Evolutionary conservation across 2,888 invertebrate species (phyloP).

Genomic region (Caenorhabditis zanzibari): DNA sequence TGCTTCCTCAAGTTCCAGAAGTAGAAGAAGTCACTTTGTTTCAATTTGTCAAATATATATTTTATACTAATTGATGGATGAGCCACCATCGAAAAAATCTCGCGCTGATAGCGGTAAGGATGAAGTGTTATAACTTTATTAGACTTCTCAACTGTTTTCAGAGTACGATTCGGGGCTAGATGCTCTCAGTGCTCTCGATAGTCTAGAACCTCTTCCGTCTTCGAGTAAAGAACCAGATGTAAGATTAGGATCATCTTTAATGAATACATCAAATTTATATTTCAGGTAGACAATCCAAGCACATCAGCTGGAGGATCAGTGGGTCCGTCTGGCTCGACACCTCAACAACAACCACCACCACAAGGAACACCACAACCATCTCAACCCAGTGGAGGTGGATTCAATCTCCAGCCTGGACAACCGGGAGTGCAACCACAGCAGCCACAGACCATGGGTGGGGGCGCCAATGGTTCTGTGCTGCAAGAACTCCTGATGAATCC

Average conservation of each 20-base stretch:
- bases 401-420: slow-evolving; percentile 56
- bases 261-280: not conserved
- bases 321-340: slow-evolving; percentile 59
- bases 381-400: slow-evolving; percentile 37
- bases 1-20: slow-evolving; percentile 43
- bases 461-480: slow-evolving; percentile 65
- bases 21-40: slow-evolving; percentile 39
- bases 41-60: slow-evolving; percentile 50
- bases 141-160: slow-evolving; percentile 13
- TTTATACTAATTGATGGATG: slow-evolving; percentile 65
- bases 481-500: slow-evolving; percentile 80
- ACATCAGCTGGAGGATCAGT: slow-evolving; percentile 64
- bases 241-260: slow-evolving; percentile 7
- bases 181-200: slow-evolving; percentile 75
- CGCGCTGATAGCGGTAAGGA: slow-evolving; percentile 65
- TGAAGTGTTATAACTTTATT: not conserved
- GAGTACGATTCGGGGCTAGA: slow-evolving; percentile 71
- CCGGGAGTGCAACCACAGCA: slow-evolving; percentile 30
- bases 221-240: slow-evolving; percentile 56
- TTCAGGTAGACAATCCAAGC: slow-evolving; percentile 49
- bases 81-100: slow-evolving; percentile 66
- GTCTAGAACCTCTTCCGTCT: slow-evolving; percentile 75
- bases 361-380: slow-evolving; percentile 52
- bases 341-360: slow-evolving; percentile 37
- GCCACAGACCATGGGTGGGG: slow-evolving; percentile 48